These are phyloP conservation scores for Rousettus leschenaultii DNA, from an alignment of 2,113 vertebrate species.

Conservation along the genomic window DNA sequence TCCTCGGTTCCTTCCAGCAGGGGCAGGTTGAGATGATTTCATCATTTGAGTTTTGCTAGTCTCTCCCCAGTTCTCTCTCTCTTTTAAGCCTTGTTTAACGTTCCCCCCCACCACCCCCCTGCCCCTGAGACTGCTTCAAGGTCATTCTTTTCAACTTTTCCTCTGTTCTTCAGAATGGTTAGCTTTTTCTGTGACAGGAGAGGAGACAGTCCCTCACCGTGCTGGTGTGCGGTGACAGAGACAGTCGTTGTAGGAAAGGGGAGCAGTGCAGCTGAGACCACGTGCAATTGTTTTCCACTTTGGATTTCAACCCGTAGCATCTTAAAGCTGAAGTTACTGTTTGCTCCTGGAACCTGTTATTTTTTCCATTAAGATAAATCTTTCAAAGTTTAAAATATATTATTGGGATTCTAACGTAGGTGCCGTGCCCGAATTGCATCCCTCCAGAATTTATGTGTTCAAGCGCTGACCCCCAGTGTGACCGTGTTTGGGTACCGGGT, in stretches of 20 bases:
- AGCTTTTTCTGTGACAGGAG: not conserved
- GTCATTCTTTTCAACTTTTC: not conserved
- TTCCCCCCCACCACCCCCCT: not conserved
- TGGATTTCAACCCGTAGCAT: not conserved
- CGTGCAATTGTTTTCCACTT: not conserved
- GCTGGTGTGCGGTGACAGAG: not conserved
- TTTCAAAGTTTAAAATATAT: not conserved
- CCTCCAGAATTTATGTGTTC: not conserved
- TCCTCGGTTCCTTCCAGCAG: not conserved
- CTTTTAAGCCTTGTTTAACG: too few species aligned
- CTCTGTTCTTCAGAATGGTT: not conserved
- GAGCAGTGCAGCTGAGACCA: not conserved
- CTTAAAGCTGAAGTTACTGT: not conserved
- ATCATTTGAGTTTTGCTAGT: not conserved
- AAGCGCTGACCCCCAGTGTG: not conserved
- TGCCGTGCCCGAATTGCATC: not conserved
- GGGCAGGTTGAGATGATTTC: not conserved
- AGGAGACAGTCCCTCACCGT: not conserved
- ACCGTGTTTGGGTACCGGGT: not conserved
- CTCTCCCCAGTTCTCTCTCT: not conserved
- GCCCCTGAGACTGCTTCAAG: too few species aligned
- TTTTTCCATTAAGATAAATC: not conserved
- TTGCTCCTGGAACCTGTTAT: not conserved
- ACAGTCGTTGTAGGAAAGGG: not conserved
- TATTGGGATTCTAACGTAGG: not conserved